Evolutionary conservation across 2,797 vertebrate genomes (phyloP), one percentile per base, ranked within the genome.

Genomic region (Pipistrellus nathusii): DNA sequence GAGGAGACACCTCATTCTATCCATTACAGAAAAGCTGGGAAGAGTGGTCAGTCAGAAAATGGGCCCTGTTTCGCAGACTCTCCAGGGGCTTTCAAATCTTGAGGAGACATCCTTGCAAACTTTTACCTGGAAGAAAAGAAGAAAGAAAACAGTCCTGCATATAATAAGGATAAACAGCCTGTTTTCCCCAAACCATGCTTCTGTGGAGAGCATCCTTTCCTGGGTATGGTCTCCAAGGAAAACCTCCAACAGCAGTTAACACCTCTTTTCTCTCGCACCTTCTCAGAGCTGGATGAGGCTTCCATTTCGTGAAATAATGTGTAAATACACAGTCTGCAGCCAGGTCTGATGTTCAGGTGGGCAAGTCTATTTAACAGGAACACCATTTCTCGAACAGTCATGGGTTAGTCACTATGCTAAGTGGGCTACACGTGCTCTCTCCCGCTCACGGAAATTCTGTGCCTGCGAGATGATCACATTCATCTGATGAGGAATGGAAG

Each of bases 31-130:
- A 59, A 76, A 51, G 51, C 44, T 62, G 46, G n/a, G 86, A 38
- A 41, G 46, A 72, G 73, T 80, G 77, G 46, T 35, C 66, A 53
- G 17, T 81, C 86, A 73, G 80, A 41, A 92, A 82, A 82, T 38
- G 73, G 48, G 32, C 35, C 41, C 17, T 20, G 17, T 76, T 77
- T 86, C 35, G 44, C 21, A 53, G 17, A 27, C 48, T 93, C 46
- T n/a, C 75, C 48, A 38, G 86, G 77, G 81, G 8, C 62, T 93
- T 85, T 93, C 21, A 82, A 86, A 55, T 81, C 59, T 0, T 11
- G 5, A 57, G 27, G 18, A 84, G 71, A 44, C 25, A 71, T 85
- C n/a, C 38, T 51, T 77, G 55, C 18, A 86, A 25, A 46, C 81
- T 78, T 59, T 91, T 41, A 57, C 25, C 46, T 57, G 55, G n/a